Base-by-base conservation (phyloP, 2,113 vertebrate genomes). In the Oenanthe melanoleuca region DNA sequence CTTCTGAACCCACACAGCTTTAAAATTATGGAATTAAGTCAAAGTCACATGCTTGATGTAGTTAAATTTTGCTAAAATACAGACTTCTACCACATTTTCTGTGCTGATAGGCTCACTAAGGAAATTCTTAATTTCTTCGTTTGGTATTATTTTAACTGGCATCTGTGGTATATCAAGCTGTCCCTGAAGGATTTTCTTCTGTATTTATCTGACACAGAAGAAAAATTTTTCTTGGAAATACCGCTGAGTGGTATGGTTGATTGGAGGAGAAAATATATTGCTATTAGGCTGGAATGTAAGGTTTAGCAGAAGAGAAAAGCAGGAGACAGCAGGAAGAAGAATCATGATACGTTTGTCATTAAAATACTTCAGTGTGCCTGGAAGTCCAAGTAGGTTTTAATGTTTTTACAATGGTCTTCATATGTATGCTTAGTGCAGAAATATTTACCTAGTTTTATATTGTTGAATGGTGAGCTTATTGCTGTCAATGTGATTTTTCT, bases 161-260 rank as follows among this genome's bases (percentile, higher is more conserved):
- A 91, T 89, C 81, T 94, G 79, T 80, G 85, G 40, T 92, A 61
- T 88, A 92, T 94, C 64, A 92, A 53, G 19, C 44, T 71, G 47
- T 92, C 92, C 81, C 89, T 74, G 80, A 89, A 94, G 88, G 72
- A 83, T 67, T 95, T 96, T 88, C 9, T 67, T 77, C 85, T 83
- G 11, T 95, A n/a, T 97, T 91, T 94, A 67, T 96, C 79, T 95
- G 94, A 94, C 75, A 93, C n/a, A 65, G 12, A 90, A 87, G 89
- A 94, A 91, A 71, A 71, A 45, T 80, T 89, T 87, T 96, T 88
- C 67, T 93, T 94, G 93, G 96, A 95, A 96, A 96, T 96, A 77
- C 85, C 92, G 67, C 47, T 78, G 92, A 80, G 50, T 90, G 37
- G 34, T 93, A 92, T 92, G 88, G 92, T 93, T 97, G 94, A 88